Percentiles rank a stretch among this genome's conserved stretches.
Conservation (phyloP, 2,888 invertebrate species). For the Piscicola geometra region DNA sequence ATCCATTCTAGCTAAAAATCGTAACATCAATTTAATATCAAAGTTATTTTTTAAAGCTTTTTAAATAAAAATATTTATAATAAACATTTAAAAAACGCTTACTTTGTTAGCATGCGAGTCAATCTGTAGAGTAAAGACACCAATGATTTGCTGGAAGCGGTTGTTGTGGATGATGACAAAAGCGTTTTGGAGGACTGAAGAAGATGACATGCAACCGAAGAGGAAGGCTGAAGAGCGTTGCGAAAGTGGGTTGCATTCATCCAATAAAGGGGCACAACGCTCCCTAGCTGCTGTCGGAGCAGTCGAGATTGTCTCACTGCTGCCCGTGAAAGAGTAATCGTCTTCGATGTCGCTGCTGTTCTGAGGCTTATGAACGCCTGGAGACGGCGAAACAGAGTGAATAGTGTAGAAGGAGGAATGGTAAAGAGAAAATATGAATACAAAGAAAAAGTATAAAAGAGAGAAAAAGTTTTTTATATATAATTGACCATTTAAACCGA, state of each 20-base stretch:
- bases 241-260: slow-evolving; percentile 31
- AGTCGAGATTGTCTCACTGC: slow-evolving; percentile 4
- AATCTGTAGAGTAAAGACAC: slow-evolving; percentile 59
- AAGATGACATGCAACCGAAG: slow-evolving; percentile 45
- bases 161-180: slow-evolving; percentile 59
- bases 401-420: too few species aligned
- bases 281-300: not conserved
- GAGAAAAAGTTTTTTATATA: too few species aligned
- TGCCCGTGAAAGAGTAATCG: slow-evolving; percentile 13
- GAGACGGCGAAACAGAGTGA: too few species aligned
- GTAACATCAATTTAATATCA: too few species aligned
- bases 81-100: not conserved
- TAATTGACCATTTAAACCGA: too few species aligned
- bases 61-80: not conserved
- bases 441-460: too few species aligned
- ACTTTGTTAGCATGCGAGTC: slow-evolving; percentile 56
- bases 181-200: slow-evolving; percentile 51
- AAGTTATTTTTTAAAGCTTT: not conserved
- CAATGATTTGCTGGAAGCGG: slow-evolving; percentile 59
- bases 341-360: not conserved
- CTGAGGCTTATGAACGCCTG: not conserved
- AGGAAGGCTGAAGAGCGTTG: slow-evolving; percentile 41
- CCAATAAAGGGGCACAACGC: slow-evolving; percentile 13
- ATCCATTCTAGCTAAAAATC: slow-evolving; percentile 15
- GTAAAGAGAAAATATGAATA: too few species aligned